Conservation (phyloP, 2,888 invertebrate genomes). For the Sinelater perroti region DNA sequence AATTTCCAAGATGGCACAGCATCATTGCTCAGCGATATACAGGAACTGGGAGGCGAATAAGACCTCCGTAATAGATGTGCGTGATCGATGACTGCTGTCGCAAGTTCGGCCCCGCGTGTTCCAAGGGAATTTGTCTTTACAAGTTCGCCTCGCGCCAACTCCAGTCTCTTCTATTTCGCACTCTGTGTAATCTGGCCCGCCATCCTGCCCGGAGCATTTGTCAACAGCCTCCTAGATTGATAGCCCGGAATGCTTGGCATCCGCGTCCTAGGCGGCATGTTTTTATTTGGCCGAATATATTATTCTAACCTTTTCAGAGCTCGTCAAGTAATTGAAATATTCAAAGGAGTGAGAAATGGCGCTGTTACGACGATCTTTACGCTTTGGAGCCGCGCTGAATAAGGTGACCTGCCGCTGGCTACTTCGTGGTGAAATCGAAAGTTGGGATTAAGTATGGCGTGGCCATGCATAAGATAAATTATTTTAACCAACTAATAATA, state of each 20-base stretch:
- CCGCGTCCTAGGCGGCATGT: slow-evolving; percentile 9
- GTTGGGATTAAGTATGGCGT: too few relatives aligned
- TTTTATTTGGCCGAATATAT: slow-evolving; percentile 20
- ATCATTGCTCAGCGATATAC: slow-evolving; percentile 6
- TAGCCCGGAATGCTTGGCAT: slow-evolving; percentile 17
- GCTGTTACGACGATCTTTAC: background rate
- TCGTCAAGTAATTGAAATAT: slow-evolving; percentile 9
- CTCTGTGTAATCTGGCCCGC: slow-evolving; percentile 27
- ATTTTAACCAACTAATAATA: too few relatives aligned
- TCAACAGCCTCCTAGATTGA: slow-evolving; percentile 31
- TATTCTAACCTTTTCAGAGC: slow-evolving; percentile 12
- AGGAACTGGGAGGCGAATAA: slow-evolving; percentile 22
- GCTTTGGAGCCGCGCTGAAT: too few relatives aligned
- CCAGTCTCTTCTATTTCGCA: slow-evolving; percentile 28
- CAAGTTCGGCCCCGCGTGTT: slow-evolving; percentile 29
- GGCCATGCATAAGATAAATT: too few relatives aligned
- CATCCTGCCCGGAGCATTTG: slow-evolving; percentile 28
- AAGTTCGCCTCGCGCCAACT: slow-evolving; percentile 26
- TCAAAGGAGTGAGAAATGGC: background rate
- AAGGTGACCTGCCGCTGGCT: too few relatives aligned
- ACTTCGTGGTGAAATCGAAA: too few relatives aligned
- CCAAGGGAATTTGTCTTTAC: slow-evolving; percentile 31
- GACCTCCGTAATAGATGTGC: slow-evolving; percentile 24
- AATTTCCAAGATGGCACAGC: background rate
- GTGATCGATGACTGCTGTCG: slow-evolving; percentile 31